phyloP scores from a whole-genome alignment of 2,888 invertebrate genomes.

The Drosophila gaucha region DNA sequence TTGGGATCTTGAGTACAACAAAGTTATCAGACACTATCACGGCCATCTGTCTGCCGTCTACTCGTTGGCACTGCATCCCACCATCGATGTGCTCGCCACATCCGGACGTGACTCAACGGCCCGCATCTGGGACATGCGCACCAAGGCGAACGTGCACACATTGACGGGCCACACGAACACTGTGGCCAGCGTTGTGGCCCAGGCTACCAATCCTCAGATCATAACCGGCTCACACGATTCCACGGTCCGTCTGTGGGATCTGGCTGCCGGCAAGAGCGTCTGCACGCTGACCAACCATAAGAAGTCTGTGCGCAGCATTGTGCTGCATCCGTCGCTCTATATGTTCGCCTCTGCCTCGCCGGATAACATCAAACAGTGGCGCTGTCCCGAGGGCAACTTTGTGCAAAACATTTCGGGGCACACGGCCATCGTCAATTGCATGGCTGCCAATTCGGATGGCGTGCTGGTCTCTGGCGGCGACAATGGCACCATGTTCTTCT shows the following conservation, averaged over 20 bases:
- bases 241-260: constrained; percentile 98
- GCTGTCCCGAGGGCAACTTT: constrained; percentile 98
- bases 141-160: constrained; percentile 99
- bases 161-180: constrained; percentile 98
- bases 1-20: constrained; percentile 99
- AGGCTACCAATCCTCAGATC: constrained; percentile 97
- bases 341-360: constrained; percentile 99
- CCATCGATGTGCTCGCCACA: constrained; percentile 96
- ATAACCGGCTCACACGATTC: constrained; percentile 98
- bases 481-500: constrained; percentile 98
- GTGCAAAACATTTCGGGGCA: constrained; percentile 98
- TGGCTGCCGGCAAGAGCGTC: constrained; percentile 97
- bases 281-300: constrained; percentile 99
- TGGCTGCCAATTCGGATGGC: constrained; percentile 97
- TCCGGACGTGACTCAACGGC: constrained; percentile 98
- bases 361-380: constrained; percentile 99
- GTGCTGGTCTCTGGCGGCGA: constrained; percentile 99
- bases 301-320: constrained; percentile 94
- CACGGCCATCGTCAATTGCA: constrained; percentile 98
- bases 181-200: constrained; percentile 96
- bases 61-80: constrained; percentile 93
- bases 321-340: constrained; percentile 91
- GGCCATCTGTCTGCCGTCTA: constrained; percentile 99
- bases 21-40: constrained; percentile 98
- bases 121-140: constrained; percentile 99